A percentile compares a stretch with the other conserved stretches of the same genome.
phyloP scores from a whole-genome alignment of 2,797 vertebrate species.

The Bufotes viridis region DNA sequence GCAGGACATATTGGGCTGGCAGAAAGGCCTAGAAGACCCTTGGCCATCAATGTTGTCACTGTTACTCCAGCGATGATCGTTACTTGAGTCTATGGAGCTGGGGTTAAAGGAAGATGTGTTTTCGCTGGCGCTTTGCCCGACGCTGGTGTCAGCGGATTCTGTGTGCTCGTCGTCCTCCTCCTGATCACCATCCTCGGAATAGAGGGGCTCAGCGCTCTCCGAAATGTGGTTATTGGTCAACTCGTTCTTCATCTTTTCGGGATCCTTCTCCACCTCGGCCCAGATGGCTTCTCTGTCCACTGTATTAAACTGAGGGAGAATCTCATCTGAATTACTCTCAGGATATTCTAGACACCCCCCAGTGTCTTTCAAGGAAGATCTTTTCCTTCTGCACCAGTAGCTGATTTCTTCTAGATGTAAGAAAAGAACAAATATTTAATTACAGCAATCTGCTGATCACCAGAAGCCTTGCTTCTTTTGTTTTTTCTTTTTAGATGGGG shows the following conservation, averaged over 20 bases:
- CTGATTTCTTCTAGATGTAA: constrained; percentile 77
- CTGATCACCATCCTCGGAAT: constrained; percentile 65
- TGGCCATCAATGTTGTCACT: constrained; percentile 32
- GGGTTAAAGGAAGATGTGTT: constrained; percentile 87
- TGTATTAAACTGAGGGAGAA: constrained; percentile 76
- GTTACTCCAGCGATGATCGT: constrained; percentile 67
- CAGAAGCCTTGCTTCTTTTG: too few species aligned
- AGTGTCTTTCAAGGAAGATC: constrained; percentile 69
- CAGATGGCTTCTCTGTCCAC: constrained; percentile 93
- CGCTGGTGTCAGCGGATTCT: constrained; percentile 91
- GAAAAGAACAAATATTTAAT: neutral
- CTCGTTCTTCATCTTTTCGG: constrained; percentile 70
- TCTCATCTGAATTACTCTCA: constrained; percentile 71
- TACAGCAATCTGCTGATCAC: neutral
- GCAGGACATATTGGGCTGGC: constrained; percentile 41
- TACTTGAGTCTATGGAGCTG: constrained; percentile 74
- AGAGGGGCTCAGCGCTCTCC: constrained; percentile 67
- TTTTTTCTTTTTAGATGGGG: too few species aligned
- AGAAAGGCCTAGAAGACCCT: constrained; percentile 53
- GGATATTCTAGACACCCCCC: constrained; percentile 64
- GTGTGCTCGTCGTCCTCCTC: constrained; percentile 88
- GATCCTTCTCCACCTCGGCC: constrained; percentile 86
- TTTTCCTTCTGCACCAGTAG: constrained; percentile 77
- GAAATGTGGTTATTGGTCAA: constrained; percentile 66
- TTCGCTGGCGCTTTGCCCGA: constrained; percentile 82